Base-by-base conservation (phyloP, 1,140 invertebrate species). In the Drosophila burlai region DNA sequence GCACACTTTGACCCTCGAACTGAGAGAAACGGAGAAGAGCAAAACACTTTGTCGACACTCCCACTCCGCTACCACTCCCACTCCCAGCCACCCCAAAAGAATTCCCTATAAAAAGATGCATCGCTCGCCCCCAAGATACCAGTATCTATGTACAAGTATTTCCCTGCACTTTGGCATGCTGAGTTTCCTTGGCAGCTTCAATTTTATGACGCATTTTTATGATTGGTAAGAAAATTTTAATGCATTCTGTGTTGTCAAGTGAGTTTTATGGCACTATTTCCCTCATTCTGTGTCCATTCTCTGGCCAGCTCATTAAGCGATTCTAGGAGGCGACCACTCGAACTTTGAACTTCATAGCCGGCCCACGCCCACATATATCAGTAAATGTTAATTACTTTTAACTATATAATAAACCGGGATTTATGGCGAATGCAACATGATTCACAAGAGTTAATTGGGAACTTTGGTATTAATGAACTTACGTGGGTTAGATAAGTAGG, bases 161-260 rank as follows among this genome's bases (percentile, higher is more conserved):
- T 59, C 47, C 45, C 26, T 76, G 42, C 55, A 45, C 57, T 46
- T 68, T 66, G 62, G 63, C 64, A 63, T 83, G 43, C 63, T 49
- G 45, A 15, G 66, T 65, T 75, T 82, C 69, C 68, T 36, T 50
- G 43, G 52, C 57, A 61, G 81, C 80, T 83, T 86, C 65, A 74
- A 81, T 90, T 84, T 89, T 90, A 90, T 89, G 84, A 71, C 66
- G 65, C 69, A 74, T 87, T 89, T 90, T 80, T 79, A 73, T 89
- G 80, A 85, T 85, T 81, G 83, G 52, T 57, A 75, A 65, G 40
- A 74, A 80, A 67, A 77, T 84, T 79, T 84, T 89, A 84, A 90
- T 89, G 84, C 74, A 79, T 89, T 89, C 80, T 78, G 49, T 78
- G 49, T 81, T 87, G 81, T 78, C 67, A 54, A 74, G 46, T 75